phyloP scores from a whole-genome alignment of 2,888 invertebrate species.

The Allolobophora icterica region DNA sequence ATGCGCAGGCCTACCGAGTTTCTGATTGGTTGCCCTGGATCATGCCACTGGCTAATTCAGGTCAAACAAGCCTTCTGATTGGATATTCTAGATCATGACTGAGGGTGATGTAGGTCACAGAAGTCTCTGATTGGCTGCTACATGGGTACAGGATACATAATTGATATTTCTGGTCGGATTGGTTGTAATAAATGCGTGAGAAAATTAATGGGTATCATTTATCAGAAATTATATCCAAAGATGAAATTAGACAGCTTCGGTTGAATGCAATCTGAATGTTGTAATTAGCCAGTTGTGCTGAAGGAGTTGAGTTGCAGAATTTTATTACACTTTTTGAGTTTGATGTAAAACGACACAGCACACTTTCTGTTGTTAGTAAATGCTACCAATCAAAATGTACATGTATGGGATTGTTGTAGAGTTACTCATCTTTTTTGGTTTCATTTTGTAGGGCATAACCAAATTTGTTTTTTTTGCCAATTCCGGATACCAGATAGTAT shows the following conservation, averaged over 20 bases:
- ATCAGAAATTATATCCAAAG: background rate
- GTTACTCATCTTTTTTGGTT: too few species aligned
- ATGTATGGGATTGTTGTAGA: too few species aligned
- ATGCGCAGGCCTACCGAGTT: background rate
- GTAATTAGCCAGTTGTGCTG: too few species aligned
- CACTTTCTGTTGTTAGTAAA: too few species aligned
- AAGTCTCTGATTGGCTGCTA: background rate
- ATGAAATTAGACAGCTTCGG: background rate
- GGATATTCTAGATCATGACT: background rate
- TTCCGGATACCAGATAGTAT: too few species aligned
- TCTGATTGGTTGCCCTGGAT: constrained; percentile 20
- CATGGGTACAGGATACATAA: background rate
- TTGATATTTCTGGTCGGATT: background rate
- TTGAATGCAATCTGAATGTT: background rate
- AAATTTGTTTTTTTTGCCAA: too few species aligned
- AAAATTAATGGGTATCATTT: background rate
- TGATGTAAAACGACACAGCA: too few species aligned
- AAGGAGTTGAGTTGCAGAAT: too few species aligned
- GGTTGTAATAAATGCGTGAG: background rate
- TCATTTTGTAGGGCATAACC: too few species aligned
- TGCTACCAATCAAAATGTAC: too few species aligned
- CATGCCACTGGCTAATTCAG: background rate
- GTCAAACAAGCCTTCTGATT: constrained; percentile 6
- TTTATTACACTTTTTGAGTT: too few species aligned
- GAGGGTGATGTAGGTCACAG: background rate